Base-by-base conservation (phyloP, 2,888 invertebrate species). In the Zhengitettix transpicula region DNA sequence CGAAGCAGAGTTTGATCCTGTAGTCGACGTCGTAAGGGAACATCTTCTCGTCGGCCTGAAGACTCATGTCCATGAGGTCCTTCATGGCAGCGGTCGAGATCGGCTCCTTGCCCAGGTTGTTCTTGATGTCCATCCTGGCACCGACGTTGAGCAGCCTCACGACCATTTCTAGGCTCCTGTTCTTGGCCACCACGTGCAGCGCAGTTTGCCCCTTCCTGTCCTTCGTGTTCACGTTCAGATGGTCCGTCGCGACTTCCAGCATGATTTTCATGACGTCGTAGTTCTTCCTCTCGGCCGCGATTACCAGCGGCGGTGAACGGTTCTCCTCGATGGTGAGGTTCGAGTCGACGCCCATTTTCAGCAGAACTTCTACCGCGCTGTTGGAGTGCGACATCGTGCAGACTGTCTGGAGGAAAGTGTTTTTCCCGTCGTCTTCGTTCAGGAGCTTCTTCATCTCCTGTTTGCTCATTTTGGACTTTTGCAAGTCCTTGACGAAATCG, bases 191-290 rank as follows among this genome's bases (percentile, higher is more conserved):
- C 40, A 55, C 54, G 47, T 58, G 58, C 16, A 58, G 40, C 2
- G 58, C 58, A 47, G 55, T 58, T 16, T 58, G 55, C 12, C 58
- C 58, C 47, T 58, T 58, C 9, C 40, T 40, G 40, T 58, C 58
- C 40, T 44, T 55, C 8, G 44, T 47, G 55, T 58, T 55, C 7
- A 58, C 55, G 10, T 58, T 15, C 7, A 58, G 40, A 15, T 58
- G 14, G 40, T 42, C 40, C 1, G 41, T 40, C 14, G 53, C 42
- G 44, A 15, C 47, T 16, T 58, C 47, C 10, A 55, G 55, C 10
- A 58, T 12, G 14, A 58, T 14, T 17, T 55, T 28, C 28, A 58
- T 14, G 40, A 58, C 55, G 15, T 58, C 55, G 14, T 58, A 55
- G 16, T 51, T 51, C 9, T 55, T 51, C 3, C 58, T 44, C 16